phyloP scores from a whole-genome alignment of 2,797 vertebrate species.

The Hylomyscus alleni region DNA sequence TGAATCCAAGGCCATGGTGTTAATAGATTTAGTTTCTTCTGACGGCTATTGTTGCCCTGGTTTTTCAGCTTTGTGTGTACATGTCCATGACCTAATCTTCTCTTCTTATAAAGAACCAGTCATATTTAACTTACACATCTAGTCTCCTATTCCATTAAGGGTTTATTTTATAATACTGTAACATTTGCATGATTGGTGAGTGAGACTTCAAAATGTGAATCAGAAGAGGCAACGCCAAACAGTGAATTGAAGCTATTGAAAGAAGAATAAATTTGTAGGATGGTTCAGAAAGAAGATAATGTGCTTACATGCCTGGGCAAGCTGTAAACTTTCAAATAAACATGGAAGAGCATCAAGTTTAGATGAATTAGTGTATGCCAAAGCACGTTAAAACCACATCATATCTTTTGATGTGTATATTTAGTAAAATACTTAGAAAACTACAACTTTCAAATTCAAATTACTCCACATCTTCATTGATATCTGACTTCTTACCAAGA shows the following conservation, averaged over 20 bases:
- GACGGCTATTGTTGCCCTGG: not conserved
- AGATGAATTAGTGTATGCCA: not conserved
- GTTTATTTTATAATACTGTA: not conserved
- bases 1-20: not conserved
- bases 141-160: not conserved
- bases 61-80: not conserved
- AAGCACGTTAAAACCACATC: not conserved
- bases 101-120: not conserved
- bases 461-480: not conserved
- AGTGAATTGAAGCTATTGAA: not conserved
- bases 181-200: not conserved
- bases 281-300: not conserved
- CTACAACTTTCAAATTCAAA: constrained; percentile 17
- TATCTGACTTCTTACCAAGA: constrained; percentile 30
- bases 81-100: not conserved
- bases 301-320: not conserved
- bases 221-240: not conserved
- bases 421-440: constrained; percentile 4
- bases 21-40: not conserved
- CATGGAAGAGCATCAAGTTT: not conserved
- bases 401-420: not conserved
- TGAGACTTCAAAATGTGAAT: not conserved
- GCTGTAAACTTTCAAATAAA: constrained; percentile 34
- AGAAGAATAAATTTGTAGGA: not conserved
- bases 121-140: not conserved